These are phyloP conservation scores for Proterorhinus semilunaris DNA, from an alignment of 2,113 vertebrate species.

Conservation along the genomic window DNA sequence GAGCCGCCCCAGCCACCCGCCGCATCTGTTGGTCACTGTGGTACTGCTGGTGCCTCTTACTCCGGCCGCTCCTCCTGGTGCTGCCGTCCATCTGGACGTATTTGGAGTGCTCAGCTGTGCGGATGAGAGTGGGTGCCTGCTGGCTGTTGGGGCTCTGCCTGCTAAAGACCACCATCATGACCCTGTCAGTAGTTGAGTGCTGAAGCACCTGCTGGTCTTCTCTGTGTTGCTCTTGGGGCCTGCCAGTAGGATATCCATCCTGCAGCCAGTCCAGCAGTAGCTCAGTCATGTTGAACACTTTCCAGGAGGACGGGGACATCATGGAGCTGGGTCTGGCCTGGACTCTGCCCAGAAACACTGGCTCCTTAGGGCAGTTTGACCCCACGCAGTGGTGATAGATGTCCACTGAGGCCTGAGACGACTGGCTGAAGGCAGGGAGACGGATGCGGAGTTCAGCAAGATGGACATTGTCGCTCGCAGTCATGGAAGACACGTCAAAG, in stretches of 20 bases:
- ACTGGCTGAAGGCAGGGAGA: slow-evolving; percentile 54
- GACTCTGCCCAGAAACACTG: slow-evolving; percentile 77
- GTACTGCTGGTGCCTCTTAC: slow-evolving; percentile 51
- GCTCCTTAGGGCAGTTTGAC: slow-evolving; percentile 49
- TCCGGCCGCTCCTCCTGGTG: slow-evolving; percentile 31
- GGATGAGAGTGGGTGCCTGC: slow-evolving; percentile 76
- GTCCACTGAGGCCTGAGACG: slow-evolving; percentile 65
- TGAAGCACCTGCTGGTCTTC: slow-evolving; percentile 24
- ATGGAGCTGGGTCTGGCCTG: slow-evolving; percentile 37
- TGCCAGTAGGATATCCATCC: slow-evolving; percentile 13
- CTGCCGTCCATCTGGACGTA: slow-evolving; percentile 69
- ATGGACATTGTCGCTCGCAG: slow-evolving; percentile 74
- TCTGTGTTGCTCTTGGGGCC: neutral
- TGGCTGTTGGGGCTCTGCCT: slow-evolving; percentile 52
- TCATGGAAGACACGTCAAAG: slow-evolving; percentile 86
- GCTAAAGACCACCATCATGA: slow-evolving; percentile 85
- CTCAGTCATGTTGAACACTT: slow-evolving; percentile 80
- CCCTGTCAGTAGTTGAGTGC: slow-evolving; percentile 52
- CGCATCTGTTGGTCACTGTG: slow-evolving; percentile 57
- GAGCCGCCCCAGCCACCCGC: slow-evolving; percentile 15
- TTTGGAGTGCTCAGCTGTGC: slow-evolving; percentile 81
- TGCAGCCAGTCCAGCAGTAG: slow-evolving; percentile 78
- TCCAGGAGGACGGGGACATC: slow-evolving; percentile 74
- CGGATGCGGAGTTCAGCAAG: slow-evolving; percentile 80
- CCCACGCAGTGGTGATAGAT: slow-evolving; percentile 75